A percentile compares a stretch with the other conserved stretches of the same genome.
Conservation (phyloP, 2,888 invertebrate genomes). For the Phaedon cochleariae region DNA sequence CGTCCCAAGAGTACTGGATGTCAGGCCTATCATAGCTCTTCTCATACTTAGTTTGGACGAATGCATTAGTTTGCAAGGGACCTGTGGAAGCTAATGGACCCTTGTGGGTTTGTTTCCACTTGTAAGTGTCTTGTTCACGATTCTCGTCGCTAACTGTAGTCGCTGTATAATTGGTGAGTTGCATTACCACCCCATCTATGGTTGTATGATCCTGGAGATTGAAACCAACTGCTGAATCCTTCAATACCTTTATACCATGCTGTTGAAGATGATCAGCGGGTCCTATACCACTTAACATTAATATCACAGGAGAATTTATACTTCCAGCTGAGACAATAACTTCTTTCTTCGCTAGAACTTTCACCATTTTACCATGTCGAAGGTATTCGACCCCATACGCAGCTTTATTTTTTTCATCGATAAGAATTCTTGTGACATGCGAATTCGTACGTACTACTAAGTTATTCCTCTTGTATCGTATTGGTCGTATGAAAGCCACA, state of each 20-base stretch:
- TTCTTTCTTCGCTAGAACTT: constrained; percentile 67
- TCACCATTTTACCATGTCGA: constrained; percentile 62
- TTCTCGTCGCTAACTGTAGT: constrained; percentile 62
- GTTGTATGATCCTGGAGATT: constrained; percentile 82
- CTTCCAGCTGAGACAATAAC: constrained; percentile 70
- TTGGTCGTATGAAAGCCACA: constrained; percentile 72
- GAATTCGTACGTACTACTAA: constrained; percentile 65
- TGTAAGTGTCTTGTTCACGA: constrained; percentile 61
- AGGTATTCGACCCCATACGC: constrained; percentile 66
- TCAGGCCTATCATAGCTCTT: constrained; percentile 66
- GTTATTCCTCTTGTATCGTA: constrained; percentile 66
- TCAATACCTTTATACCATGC: constrained; percentile 66
- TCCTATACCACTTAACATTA: constrained; percentile 75
- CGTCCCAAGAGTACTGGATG: constrained; percentile 73
- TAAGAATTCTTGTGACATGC: constrained; percentile 67
- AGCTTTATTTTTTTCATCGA: constrained; percentile 65
- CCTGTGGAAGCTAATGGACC: constrained; percentile 68
- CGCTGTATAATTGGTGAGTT: constrained; percentile 67
- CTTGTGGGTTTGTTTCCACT: constrained; percentile 60
- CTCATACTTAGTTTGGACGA: constrained; percentile 69
- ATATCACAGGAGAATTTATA: constrained; percentile 70
- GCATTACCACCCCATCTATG: constrained; percentile 67
- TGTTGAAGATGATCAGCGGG: constrained; percentile 66
- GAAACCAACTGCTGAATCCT: constrained; percentile 74
- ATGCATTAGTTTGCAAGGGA: constrained; percentile 67